Conservation (phyloP, 2,797 vertebrate genomes). For the Eulemur albifrons region DNA sequence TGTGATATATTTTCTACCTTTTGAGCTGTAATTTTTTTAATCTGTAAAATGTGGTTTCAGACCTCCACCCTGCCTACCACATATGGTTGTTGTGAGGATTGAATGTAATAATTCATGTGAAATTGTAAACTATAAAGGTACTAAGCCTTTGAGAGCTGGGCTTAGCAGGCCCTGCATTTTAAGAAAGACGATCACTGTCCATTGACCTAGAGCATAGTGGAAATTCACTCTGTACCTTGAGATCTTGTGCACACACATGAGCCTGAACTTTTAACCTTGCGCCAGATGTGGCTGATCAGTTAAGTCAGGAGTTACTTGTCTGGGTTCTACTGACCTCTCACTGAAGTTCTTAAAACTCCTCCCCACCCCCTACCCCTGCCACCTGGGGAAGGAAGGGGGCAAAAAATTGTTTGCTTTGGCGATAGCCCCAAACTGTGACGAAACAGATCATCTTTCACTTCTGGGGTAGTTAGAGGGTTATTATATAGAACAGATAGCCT, state of each 20-base stretch:
- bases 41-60: conserved; percentile 18
- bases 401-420: neutral
- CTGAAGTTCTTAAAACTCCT: neutral
- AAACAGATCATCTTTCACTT: neutral
- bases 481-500: neutral
- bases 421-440: neutral
- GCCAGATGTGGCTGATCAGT: neutral
- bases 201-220: neutral
- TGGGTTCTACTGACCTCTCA: neutral
- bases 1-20: neutral
- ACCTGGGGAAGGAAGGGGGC: neutral
- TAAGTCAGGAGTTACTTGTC: neutral
- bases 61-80: neutral
- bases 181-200: neutral
- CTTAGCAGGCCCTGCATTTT: neutral
- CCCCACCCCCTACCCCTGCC: neutral
- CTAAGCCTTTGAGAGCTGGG: neutral
- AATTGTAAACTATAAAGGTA: neutral
- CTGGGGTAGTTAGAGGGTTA: neutral
- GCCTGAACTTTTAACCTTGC: neutral
- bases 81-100: neutral
- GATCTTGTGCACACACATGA: neutral
- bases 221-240: neutral
- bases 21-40: neutral
- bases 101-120: neutral